phyloP scores from a whole-genome alignment of 2,113 vertebrate genomes.

The Grammomys surdaster region DNA sequence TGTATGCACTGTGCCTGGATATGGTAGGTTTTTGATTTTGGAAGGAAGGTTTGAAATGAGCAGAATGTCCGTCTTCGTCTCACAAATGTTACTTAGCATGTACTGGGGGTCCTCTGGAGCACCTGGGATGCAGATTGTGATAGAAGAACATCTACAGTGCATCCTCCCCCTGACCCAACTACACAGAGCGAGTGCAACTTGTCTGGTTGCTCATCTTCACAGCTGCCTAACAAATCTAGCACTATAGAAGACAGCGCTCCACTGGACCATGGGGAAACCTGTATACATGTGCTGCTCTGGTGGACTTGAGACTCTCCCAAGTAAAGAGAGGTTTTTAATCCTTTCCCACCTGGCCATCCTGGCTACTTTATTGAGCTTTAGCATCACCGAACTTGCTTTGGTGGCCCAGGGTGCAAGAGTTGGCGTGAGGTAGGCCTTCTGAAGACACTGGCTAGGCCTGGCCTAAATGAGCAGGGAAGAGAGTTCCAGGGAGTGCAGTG shows the following conservation, averaged over 20 bases:
- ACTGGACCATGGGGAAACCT: neutral
- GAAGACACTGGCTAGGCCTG: neutral
- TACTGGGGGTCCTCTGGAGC: neutral
- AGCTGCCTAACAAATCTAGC: neutral
- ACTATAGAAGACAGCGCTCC: neutral
- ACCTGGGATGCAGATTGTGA: neutral
- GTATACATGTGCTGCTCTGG: neutral
- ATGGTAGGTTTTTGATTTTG: neutral
- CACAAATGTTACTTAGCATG: neutral
- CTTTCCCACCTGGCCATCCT: neutral
- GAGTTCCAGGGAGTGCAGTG: neutral
- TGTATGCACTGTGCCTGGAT: neutral
- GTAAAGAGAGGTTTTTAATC: neutral
- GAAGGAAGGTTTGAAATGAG: neutral
- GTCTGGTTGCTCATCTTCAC: fast-evolving
- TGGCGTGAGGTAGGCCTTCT: neutral
- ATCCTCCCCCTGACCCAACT: neutral
- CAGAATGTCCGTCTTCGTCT: neutral
- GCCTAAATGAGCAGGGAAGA: neutral
- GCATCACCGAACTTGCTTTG: neutral
- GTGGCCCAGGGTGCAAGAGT: neutral
- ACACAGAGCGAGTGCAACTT: fast-evolving
- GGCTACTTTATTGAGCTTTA: neutral
- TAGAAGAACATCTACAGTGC: neutral
- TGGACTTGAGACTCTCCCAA: neutral